Conservation (phyloP, 2,888 invertebrate genomes). For the Xestobium rufovillosum region DNA sequence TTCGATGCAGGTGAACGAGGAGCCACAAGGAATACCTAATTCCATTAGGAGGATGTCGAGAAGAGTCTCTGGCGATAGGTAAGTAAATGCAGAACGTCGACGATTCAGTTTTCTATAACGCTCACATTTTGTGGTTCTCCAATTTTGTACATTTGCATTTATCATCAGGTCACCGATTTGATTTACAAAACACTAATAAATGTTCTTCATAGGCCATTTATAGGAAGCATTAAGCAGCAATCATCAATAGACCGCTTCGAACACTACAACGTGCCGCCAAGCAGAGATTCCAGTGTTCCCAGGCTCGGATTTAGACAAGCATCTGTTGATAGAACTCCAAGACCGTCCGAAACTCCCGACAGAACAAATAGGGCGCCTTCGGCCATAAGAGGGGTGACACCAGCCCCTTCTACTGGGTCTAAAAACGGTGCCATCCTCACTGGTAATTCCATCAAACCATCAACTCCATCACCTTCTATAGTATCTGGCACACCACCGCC, state of each 20-base stretch:
- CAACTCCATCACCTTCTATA: no score
- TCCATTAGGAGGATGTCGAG: slow-evolving; percentile 47
- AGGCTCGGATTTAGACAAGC: slow-evolving; percentile 68
- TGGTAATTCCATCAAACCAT: slow-evolving; percentile 42
- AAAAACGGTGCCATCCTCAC: slow-evolving; percentile 62
- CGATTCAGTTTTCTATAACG: no score
- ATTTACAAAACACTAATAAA: no score
- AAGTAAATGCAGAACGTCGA: no score
- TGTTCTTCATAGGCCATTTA: not conserved
- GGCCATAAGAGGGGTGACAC: slow-evolving; percentile 48
- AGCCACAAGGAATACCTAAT: slow-evolving; percentile 31
- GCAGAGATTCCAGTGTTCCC: slow-evolving; percentile 74
- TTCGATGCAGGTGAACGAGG: slow-evolving; percentile 31
- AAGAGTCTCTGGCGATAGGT: slow-evolving; percentile 42
- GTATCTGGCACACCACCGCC: slow-evolving; percentile 51
- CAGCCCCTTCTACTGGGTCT: slow-evolving; percentile 42
- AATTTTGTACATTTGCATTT: no score
- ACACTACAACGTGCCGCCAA: slow-evolving; percentile 87
- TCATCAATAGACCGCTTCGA: slow-evolving; percentile 86
- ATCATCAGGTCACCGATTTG: no score
- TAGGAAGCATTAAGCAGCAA: slow-evolving; percentile 45
- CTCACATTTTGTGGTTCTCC: no score
- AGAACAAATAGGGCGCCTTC: slow-evolving; percentile 51
- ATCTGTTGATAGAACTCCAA: slow-evolving; percentile 59
- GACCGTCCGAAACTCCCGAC: slow-evolving; percentile 40